Conservation (phyloP, 2,888 invertebrate species). For the Corythucha ciliata region DNA sequence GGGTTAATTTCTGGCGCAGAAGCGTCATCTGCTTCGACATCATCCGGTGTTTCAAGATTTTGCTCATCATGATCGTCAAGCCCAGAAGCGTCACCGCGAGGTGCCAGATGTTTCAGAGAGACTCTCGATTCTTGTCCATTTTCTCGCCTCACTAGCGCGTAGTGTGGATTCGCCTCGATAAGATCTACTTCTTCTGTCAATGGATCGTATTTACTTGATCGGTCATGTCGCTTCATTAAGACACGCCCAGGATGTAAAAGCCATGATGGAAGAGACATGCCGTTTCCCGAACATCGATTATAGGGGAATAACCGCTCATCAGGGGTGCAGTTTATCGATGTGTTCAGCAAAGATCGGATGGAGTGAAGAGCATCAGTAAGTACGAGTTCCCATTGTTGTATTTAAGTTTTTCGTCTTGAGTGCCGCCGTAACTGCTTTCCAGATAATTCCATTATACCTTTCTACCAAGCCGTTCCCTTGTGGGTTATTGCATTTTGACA, state of each 20-base stretch:
- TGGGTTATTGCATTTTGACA: too few species aligned
- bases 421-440: constrained; percentile 9
- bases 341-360: constrained; percentile 28
- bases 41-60: too few species aligned
- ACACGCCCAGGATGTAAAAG: not conserved
- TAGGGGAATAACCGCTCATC: constrained; percentile 25
- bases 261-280: not conserved
- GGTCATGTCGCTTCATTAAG: not conserved
- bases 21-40: too few species aligned
- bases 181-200: constrained; percentile 30
- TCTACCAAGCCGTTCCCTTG: constrained; percentile 18
- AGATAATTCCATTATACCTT: constrained; percentile 16
- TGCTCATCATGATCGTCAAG: too few species aligned
- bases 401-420: too few species aligned
- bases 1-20: too few species aligned
- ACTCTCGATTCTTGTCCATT: too few species aligned
- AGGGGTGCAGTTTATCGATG: constrained; percentile 27
- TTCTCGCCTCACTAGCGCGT: not conserved
- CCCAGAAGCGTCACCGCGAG: too few species aligned
- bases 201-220: constrained; percentile 27
- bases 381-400: too few species aligned
- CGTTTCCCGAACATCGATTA: not conserved
- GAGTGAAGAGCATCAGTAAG: constrained; percentile 28
- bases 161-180: constrained; percentile 21
- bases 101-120: too few species aligned